Evolutionary conservation across 2,797 vertebrate genomes (phyloP), one percentile per base, ranked within the genome.

Genomic region (Phylloscopus collybita): DNA sequence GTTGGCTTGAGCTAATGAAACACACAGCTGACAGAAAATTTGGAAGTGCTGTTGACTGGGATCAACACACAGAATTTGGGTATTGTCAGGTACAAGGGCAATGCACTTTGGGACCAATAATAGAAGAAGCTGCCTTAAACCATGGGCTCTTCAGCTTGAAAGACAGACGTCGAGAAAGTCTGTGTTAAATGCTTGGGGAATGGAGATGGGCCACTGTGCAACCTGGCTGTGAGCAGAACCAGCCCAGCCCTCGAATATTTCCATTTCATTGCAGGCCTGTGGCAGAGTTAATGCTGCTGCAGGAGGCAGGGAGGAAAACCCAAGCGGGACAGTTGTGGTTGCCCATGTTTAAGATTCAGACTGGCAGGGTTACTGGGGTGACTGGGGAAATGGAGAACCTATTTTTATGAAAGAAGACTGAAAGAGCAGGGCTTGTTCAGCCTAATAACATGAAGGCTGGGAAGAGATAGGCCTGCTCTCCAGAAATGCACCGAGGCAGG

Each of bases 391-490:
- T 74, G 69, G 84, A 97, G 91, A 93, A 92, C 79, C 51, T 83
- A 18, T 85, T 96, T 93, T 93, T 85, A 85, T 94, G 86, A 93
- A 89, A 93, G 93, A 50, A 92, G 64, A 47, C 93, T 93, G 95
- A 94, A 96, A 96, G 91, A 93, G 69, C 89, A 92, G 94, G 89
- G 65, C 94, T 96, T 94, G 95, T 95, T 96, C 92, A 93, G 94
- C 83, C 88, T 96, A 93, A 91, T 92, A 96, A 94, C 90, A 80
- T 51, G 95, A 95, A 95, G 93, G 86, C 95, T 93, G 89, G 85
- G 95, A 87, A 96, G 91, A 96, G 96, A 96, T 94, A 97, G 95
- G 91, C 74, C 81, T 86, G 93, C 92, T 93, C 93, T 96, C 91
- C 95, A 96, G 93, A 95, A 97, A 97, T 87, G 85, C 67, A 80